phyloP scores from a whole-genome alignment of 1,140 invertebrate genomes.

The Littorina saxatilis region DNA sequence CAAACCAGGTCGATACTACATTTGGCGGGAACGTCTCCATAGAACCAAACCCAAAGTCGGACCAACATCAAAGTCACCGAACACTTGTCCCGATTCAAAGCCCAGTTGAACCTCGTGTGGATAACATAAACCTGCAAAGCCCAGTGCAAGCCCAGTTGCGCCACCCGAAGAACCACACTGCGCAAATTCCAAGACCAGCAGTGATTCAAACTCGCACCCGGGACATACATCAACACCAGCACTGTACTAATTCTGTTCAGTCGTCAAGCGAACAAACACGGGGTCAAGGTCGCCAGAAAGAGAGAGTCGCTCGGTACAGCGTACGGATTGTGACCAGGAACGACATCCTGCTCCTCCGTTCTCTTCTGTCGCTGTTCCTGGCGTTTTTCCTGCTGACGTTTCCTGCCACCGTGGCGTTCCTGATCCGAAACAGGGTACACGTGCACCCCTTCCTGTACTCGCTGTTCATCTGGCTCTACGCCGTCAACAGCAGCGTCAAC shows the following conservation, averaged over 20 bases:
- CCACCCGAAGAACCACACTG: too few species aligned
- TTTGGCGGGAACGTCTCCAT: too few species aligned
- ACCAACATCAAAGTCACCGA: too few species aligned
- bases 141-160: too few species aligned
- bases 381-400: constrained; percentile 24
- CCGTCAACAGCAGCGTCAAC: constrained; percentile 40
- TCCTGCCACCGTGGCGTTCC: constrained; percentile 14
- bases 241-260: background rate
- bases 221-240: too few species aligned
- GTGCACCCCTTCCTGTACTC: constrained; percentile 2
- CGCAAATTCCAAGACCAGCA: too few species aligned
- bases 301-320: background rate
- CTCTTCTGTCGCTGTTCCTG: constrained; percentile 31
- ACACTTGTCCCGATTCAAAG: too few species aligned
- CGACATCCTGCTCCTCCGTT: constrained; percentile 22
- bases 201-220: too few species aligned
- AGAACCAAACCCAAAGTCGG: too few species aligned
- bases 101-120: too few species aligned
- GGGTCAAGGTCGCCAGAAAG: background rate
- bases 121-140: too few species aligned
- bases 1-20: too few species aligned
- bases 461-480: constrained; percentile 21
- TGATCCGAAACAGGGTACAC: constrained; percentile 10
- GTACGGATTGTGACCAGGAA: background rate
- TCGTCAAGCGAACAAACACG: background rate